phyloP scores from a whole-genome alignment of 2,797 vertebrate genomes.

The Periparus ater region DNA sequence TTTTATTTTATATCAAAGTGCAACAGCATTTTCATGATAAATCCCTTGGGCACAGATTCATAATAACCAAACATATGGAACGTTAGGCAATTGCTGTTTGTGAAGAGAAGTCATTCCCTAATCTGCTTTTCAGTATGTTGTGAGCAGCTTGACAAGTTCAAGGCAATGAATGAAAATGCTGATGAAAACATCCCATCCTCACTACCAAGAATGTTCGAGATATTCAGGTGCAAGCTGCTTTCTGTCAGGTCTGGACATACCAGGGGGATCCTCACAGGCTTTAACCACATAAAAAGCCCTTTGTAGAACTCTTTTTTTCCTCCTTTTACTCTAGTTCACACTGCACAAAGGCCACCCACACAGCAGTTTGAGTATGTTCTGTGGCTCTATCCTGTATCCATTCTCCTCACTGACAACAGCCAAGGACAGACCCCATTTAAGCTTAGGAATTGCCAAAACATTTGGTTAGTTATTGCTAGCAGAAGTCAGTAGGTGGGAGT shows the following conservation, averaged over 20 bases:
- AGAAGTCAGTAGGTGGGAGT: background rate
- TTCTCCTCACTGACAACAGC: background rate
- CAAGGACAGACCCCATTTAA: background rate
- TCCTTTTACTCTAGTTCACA: background rate
- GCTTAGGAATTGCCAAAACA: background rate
- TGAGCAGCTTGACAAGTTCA: background rate
- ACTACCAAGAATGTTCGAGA: background rate
- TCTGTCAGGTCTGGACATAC: background rate
- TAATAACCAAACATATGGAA: background rate
- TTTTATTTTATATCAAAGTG: constrained; percentile 9
- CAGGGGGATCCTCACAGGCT: background rate
- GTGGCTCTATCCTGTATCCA: background rate
- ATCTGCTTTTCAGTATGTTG: background rate
- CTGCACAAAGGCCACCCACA: background rate
- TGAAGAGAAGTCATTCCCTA: background rate
- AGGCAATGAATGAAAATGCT: background rate
- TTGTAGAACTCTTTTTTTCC: background rate
- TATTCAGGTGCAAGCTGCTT: background rate
- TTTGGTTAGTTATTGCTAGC: background rate
- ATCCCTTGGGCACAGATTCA: background rate
- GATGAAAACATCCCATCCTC: background rate
- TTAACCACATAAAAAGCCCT: background rate
- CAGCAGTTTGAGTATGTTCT: background rate
- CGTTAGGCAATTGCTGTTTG: accelerated
- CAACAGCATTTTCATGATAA: background rate